Base-by-base conservation (phyloP, 2,797 vertebrate species). In the Mycteria americana region DNA sequence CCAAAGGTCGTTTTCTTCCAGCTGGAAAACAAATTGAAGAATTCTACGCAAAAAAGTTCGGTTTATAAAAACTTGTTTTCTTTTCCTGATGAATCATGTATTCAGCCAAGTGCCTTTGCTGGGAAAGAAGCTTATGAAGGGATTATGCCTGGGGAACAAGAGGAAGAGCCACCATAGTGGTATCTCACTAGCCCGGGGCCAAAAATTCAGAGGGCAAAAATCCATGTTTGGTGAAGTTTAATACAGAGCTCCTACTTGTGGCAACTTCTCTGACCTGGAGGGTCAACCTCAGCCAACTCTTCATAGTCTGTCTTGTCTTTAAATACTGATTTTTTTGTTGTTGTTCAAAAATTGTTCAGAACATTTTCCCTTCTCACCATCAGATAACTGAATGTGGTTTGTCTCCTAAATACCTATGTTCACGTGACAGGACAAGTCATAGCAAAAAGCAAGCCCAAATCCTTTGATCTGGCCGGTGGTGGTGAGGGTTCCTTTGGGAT, bases 201-300 rank as follows among this genome's bases (percentile, higher is more conserved):
- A 35, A 48, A 80, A 87, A 85, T 64, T 48, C 5, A 59, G 10
- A 41, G 24, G 25, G n/a, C 16, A 89, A 82, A 89, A 54, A 11
- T 18, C 24, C 18, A 1, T 4, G 4, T 79, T 51, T 81, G 28
- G 3, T 65, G 41, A 48, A 53, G 5, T 67, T 88, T 89, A 57
- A 85, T 35, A 35, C 19, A 25, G 45, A 89, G 80, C 84, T 93
- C 75, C 78, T 97, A 86, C 94, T 64, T 85, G 89, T 83, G 92
- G 78, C 33, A 35, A 35, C 48, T 17, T 39, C 45, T 82, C 56
- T 87, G 51, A 60, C 30, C 33, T 59, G 60, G 41, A 72, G 27
- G 5, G 18, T 89, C 45, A 87, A 3, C 12, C 18, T 85, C 53
- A 78, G 24, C 31, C 48, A 39, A 6, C 12, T 39, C 33, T 43